These are phyloP conservation scores for Sylvietta virens DNA, from an alignment of 2,113 vertebrate genomes.

Conservation along the genomic window DNA sequence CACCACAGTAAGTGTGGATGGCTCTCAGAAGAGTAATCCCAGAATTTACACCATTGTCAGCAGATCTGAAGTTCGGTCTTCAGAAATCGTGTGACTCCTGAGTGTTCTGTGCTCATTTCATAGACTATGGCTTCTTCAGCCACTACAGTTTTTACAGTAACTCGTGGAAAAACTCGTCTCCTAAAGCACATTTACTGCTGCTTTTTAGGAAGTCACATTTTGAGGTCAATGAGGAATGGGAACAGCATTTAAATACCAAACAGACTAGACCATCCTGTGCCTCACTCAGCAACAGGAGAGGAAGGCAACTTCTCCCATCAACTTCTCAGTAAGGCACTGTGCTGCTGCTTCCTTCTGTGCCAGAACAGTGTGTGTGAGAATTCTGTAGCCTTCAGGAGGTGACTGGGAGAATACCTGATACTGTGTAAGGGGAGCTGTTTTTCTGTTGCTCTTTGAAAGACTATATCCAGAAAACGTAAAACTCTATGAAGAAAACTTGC, in stretches of 20 bases:
- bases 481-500: background rate
- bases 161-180: background rate
- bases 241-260: background rate
- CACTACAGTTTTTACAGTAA: background rate
- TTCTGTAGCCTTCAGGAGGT: background rate
- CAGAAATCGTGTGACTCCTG: background rate
- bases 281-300: background rate
- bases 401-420: background rate
- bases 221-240: background rate
- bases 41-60: background rate
- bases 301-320: background rate
- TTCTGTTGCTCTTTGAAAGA: background rate
- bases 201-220: background rate
- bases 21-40: background rate
- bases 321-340: background rate
- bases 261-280: background rate
- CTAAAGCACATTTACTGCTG: background rate
- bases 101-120: background rate
- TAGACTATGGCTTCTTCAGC: background rate
- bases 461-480: background rate
- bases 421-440: background rate
- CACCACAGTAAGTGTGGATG: background rate
- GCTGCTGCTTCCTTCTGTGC: background rate
- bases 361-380: background rate
- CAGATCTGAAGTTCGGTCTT: background rate